These are phyloP conservation scores for Magallana angulata DNA, from an alignment of 1,140 invertebrate species.

Conservation along the genomic window DNA sequence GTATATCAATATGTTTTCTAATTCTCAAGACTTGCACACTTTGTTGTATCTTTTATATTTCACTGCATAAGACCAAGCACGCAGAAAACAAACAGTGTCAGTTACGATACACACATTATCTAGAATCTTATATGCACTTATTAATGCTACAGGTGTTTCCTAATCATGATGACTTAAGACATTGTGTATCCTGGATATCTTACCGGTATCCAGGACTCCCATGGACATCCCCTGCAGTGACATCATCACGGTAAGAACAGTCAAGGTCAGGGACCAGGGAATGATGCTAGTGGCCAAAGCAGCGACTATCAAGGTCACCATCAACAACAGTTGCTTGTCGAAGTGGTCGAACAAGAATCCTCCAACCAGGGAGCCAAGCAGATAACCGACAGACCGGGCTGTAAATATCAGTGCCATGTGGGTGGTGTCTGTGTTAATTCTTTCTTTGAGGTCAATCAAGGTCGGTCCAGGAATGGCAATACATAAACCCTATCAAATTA, in stretches of 20 bases:
- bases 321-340: constrained; percentile 74
- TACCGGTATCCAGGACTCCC: constrained; percentile 80
- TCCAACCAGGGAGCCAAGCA: constrained; percentile 74
- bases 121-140: no score
- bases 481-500: constrained; percentile 77
- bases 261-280: constrained; percentile 73
- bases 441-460: constrained; percentile 75
- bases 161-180: no score
- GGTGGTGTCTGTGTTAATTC: constrained; percentile 69
- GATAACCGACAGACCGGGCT: constrained; percentile 75
- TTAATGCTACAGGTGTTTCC: no score
- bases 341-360: constrained; percentile 78
- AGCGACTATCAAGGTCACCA: constrained; percentile 69
- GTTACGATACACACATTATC: no score
- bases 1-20: no score
- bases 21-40: no score
- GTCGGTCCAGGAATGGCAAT: constrained; percentile 80
- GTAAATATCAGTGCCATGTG: constrained; percentile 76
- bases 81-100: no score
- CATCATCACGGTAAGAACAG: constrained; percentile 73
- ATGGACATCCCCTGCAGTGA: constrained; percentile 77
- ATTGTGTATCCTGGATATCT: background rate
- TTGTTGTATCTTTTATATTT: no score
- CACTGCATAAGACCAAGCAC: no score
- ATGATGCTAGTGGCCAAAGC: constrained; percentile 71